Percentiles rank a stretch among this genome's conserved stretches.
phyloP scores from a whole-genome alignment of 2,797 vertebrate species.

The Acrossocheilus wenchowensis region DNA sequence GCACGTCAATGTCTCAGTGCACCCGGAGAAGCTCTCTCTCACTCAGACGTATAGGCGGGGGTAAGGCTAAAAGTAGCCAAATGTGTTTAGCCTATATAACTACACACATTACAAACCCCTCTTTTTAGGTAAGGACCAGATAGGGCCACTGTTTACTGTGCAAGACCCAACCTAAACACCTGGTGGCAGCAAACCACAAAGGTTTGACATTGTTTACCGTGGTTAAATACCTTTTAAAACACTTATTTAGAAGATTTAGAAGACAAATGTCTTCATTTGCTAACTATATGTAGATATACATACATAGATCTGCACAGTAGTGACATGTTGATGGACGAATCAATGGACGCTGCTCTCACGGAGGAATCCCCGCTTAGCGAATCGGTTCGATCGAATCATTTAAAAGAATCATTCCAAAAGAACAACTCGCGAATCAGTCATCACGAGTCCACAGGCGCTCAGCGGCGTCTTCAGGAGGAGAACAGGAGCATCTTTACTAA shows the following conservation, averaged over 20 bases:
- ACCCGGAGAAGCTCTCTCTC: neutral
- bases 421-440: neutral
- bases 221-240: neutral
- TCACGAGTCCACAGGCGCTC: slow-evolving; percentile 3
- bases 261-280: neutral
- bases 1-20: no score
- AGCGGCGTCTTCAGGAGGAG: slow-evolving; percentile 18
- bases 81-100: no score
- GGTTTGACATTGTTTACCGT: neutral
- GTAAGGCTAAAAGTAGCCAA: no score
- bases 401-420: neutral
- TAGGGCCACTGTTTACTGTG: neutral
- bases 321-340: neutral
- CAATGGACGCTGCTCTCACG: neutral
- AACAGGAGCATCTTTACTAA: slow-evolving; percentile 29
- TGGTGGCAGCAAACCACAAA: slow-evolving; percentile 17
- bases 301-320: neutral
- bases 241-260: neutral
- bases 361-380: neutral
- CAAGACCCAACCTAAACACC: neutral
- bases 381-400: slow-evolving; percentile 13
- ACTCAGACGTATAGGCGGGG: neutral
- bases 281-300: neutral
- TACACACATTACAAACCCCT: no score
- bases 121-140: no score